Conservation (phyloP, 1,140 invertebrate species). For the Neoseiulus cucumeris region DNA sequence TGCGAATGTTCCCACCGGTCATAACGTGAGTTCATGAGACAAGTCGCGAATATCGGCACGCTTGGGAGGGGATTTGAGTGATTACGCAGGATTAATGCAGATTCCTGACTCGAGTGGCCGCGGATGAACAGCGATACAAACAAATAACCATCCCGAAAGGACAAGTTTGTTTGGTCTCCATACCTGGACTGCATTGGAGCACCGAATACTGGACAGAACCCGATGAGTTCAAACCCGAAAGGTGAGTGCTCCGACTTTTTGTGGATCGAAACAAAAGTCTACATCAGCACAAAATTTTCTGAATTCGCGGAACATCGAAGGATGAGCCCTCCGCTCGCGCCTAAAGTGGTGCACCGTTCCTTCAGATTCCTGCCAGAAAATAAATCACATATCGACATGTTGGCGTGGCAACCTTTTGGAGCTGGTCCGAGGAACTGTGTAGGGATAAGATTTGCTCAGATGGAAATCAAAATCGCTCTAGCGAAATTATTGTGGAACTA, state of each 20-base stretch:
- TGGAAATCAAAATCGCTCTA: neutral
- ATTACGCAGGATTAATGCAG: too few relatives aligned
- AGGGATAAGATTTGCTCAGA: conserved; percentile 27
- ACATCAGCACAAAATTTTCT: too few relatives aligned
- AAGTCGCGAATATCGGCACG: too few relatives aligned
- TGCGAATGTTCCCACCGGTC: neutral
- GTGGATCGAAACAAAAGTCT: too few relatives aligned
- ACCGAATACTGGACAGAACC: conserved; percentile 13
- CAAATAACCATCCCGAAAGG: conserved; percentile 17
- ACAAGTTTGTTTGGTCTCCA: conserved; percentile 13
- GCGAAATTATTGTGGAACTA: neutral
- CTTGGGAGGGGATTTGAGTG: too few relatives aligned
- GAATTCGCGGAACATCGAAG: neutral
- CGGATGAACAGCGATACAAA: conserved; percentile 11
- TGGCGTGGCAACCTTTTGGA: conserved; percentile 25
- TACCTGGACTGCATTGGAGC: conserved; percentile 13
- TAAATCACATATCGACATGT: neutral
- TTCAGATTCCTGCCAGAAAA: neutral
- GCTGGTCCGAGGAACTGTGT: conserved; percentile 31
- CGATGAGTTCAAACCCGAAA: conserved; percentile 16
- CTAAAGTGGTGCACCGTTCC: neutral
- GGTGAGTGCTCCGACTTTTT: neutral
- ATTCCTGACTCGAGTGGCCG: conserved; percentile 11
- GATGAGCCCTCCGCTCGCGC: too few relatives aligned
- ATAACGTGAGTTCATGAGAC: neutral